phyloP scores from a whole-genome alignment of 2,113 vertebrate species.

The Urocitellus parryii region DNA sequence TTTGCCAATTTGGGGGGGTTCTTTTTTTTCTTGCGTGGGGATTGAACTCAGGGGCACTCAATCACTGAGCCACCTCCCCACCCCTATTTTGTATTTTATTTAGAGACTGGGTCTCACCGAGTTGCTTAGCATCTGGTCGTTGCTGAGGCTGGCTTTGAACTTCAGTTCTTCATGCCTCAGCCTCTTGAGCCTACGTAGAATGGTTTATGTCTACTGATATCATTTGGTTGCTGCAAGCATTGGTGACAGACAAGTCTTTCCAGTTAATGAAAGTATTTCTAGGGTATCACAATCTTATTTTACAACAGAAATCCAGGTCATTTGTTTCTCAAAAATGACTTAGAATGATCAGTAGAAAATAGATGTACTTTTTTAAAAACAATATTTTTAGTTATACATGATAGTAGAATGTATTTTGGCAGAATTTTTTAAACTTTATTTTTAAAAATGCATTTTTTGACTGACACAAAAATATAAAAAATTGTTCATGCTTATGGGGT shows the following conservation, averaged over 20 bases:
- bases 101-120: too few species aligned
- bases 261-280: slow-evolving; percentile 37
- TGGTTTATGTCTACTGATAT: background rate
- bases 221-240: background rate
- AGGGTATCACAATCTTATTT: background rate
- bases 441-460: background rate
- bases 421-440: accelerated
- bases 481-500: background rate
- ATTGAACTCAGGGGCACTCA: too few species aligned
- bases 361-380: background rate
- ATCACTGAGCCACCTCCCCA: too few species aligned
- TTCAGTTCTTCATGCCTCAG: too few species aligned
- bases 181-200: background rate
- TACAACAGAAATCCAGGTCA: background rate
- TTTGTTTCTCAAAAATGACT: background rate
- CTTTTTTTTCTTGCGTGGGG: too few species aligned
- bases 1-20: background rate
- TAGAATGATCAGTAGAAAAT: background rate
- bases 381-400: too few species aligned
- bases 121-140: too few species aligned
- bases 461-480: background rate
- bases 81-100: too few species aligned
- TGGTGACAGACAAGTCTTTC: background rate
- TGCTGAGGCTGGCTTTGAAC: too few species aligned
- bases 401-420: background rate